Evolutionary conservation across 2,888 invertebrate species (phyloP).

Genomic region (Omphaloscelis lunosa): DNA sequence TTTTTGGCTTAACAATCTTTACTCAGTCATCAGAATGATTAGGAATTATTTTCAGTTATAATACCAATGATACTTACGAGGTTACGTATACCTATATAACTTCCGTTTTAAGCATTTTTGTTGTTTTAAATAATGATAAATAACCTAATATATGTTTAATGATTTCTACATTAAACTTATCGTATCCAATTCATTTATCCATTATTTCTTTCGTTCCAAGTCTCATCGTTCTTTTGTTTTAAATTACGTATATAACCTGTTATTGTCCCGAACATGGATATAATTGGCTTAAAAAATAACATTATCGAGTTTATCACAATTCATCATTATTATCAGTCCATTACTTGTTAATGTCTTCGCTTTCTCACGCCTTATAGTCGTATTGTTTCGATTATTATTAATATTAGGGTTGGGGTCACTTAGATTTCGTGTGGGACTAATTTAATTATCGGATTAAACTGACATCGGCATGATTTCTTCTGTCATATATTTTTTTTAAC

Average conservation of each 20-base stretch:
- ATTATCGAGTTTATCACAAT: slow-evolving; percentile 57
- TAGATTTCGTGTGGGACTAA: slow-evolving; percentile 16
- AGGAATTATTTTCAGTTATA: no score
- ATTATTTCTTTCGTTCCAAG: slow-evolving; percentile 2
- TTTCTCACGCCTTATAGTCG: slow-evolving; percentile 56
- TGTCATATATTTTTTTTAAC: not conserved
- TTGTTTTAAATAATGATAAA: not conserved
- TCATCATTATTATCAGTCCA: slow-evolving; percentile 66
- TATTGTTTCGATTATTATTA: slow-evolving; percentile 48
- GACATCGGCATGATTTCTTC: not conserved
- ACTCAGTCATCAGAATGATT: not conserved
- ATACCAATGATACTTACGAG: not conserved
- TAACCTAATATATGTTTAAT: not conserved
- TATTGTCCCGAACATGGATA: slow-evolving; percentile 31
- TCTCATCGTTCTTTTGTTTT: slow-evolving; percentile 42
- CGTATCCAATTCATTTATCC: slow-evolving; percentile 27
- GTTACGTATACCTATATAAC: no score
- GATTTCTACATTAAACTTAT: slow-evolving; percentile 1
- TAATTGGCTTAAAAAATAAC: slow-evolving; percentile 52
- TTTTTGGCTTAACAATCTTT: no score
- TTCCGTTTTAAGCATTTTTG: not conserved
- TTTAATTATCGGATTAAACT: slow-evolving; percentile 27
- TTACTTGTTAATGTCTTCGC: slow-evolving; percentile 59
- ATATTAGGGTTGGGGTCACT: slow-evolving; percentile 19
- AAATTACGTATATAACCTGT: slow-evolving; percentile 43